These are phyloP conservation scores for Caenorhabditis wallacei DNA, from an alignment of 2,888 invertebrate genomes.

Conservation along the genomic window DNA sequence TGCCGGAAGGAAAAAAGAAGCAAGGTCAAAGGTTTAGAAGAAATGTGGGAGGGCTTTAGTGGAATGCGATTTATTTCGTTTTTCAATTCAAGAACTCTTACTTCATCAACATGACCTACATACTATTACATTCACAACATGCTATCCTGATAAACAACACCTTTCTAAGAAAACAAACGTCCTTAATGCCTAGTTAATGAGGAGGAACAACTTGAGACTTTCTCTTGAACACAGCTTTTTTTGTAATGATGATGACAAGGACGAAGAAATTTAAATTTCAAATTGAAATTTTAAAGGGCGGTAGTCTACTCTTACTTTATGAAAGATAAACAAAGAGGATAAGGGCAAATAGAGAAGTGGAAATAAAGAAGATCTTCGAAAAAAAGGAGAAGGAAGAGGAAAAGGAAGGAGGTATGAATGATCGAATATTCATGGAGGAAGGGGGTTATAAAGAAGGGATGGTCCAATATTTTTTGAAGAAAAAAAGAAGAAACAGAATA, in stretches of 20 bases:
- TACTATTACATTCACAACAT: neutral
- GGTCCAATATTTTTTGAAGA: conserved; percentile 4
- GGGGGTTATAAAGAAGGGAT: conserved; percentile 35
- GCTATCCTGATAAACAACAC: conserved; percentile 1
- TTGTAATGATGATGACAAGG: neutral
- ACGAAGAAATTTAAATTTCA: neutral
- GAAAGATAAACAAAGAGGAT: neutral
- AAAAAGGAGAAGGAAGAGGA: conserved; percentile 3
- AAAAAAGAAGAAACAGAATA: conserved; percentile 4
- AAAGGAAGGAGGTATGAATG: conserved; percentile 10
- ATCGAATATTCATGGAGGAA: conserved; percentile 41
- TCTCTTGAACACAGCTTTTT: neutral
- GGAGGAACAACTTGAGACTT: neutral
- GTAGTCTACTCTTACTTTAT: neutral
- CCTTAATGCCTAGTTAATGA: conserved; percentile 15
- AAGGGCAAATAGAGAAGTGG: conserved; percentile 3
- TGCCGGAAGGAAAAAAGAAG: neutral
- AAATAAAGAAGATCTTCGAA: conserved; percentile 23
- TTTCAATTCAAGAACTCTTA: conserved; percentile 10
- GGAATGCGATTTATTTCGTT: conserved; percentile 17
- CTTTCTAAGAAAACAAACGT: neutral
- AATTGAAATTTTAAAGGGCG: neutral
- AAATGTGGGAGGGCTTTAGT: conserved; percentile 22
- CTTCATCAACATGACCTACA: neutral
- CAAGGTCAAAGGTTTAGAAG: conserved; percentile 18